These are phyloP conservation scores for Capitulum mitella DNA, from an alignment of 2,888 invertebrate species.

Conservation along the genomic window DNA sequence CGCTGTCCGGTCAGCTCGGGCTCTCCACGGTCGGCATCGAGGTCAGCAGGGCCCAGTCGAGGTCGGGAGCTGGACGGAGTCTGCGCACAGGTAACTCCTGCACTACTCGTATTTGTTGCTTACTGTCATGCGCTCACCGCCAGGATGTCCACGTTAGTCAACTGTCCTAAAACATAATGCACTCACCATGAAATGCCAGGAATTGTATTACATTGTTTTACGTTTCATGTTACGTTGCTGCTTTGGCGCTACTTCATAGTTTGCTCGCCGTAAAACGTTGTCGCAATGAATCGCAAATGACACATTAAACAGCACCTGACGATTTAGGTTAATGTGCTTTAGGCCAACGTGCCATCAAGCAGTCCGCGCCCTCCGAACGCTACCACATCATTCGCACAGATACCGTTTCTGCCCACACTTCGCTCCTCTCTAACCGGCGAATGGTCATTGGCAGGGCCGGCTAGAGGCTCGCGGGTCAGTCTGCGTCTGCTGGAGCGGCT, in stretches of 20 bases:
- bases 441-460: background rate
- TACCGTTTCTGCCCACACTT: background rate
- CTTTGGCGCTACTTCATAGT: too few relatives aligned
- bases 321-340: background rate
- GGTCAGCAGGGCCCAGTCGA: background rate
- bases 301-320: too few relatives aligned
- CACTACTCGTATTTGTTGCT: background rate
- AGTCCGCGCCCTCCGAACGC: background rate
- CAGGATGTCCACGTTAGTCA: too few relatives aligned
- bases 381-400: background rate
- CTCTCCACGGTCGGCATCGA: background rate
- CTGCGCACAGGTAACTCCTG: background rate
- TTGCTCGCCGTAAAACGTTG: too few relatives aligned
- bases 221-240: too few relatives aligned
- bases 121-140: too few relatives aligned
- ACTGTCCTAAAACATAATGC: too few relatives aligned
- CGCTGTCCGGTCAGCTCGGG: background rate
- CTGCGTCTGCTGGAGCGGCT: background rate
- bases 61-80: background rate
- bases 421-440: background rate
- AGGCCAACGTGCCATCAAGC: background rate
- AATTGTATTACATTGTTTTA: too few relatives aligned
- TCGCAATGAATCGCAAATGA: too few relatives aligned
- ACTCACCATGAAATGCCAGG: too few relatives aligned
- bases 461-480: background rate